A percentile compares a stretch with the other conserved stretches of the same genome.
Conservation (phyloP, 2,113 vertebrate genomes). For the Phyllopteryx taeniolatus region DNA sequence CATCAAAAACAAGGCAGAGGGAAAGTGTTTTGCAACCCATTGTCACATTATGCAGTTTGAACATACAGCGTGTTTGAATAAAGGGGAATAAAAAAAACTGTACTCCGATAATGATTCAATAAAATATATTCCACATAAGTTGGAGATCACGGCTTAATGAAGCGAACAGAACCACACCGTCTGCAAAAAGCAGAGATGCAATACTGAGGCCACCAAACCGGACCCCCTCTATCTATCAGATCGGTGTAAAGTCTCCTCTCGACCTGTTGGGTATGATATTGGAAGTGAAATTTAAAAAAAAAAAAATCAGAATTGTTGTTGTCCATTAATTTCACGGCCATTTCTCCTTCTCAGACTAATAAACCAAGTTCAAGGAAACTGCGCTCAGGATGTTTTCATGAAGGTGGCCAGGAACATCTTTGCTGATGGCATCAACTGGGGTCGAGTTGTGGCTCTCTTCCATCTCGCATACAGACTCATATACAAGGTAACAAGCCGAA, state of each 20-base stretch:
- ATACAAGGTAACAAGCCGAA: conserved; percentile 58
- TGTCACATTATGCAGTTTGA: too few species aligned
- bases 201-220: too few species aligned
- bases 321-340: background rate
- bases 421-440: conserved; percentile 75
- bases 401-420: conserved; percentile 72
- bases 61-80: too few species aligned
- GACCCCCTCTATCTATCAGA: too few species aligned
- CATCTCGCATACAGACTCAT: conserved; percentile 75
- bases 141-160: too few species aligned
- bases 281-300: background rate
- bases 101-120: too few species aligned
- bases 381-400: conserved; percentile 72
- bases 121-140: background rate
- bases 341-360: conserved; percentile 59
- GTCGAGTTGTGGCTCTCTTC: conserved; percentile 73
- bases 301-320: background rate
- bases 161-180: too few species aligned
- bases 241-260: too few species aligned
- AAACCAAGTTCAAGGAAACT: conserved; percentile 61
- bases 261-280: background rate
- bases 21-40: too few species aligned
- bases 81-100: too few species aligned
- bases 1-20: too few species aligned
- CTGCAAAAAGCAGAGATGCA: too few species aligned